Base-by-base conservation (phyloP, 2,797 vertebrate species). In the Gobio occitaniae region DNA sequence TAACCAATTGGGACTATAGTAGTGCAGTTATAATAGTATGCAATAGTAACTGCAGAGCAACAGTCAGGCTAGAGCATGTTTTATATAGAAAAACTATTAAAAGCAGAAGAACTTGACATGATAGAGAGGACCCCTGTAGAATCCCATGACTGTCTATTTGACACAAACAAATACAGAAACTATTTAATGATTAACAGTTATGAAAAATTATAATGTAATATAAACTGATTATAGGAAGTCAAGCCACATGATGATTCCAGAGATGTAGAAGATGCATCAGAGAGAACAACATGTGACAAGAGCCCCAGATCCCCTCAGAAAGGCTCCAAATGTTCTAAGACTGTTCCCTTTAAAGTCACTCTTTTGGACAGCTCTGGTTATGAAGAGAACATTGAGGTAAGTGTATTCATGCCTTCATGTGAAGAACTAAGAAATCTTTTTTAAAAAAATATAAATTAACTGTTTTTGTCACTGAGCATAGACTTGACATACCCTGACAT, bases 281-380 rank as follows among this genome's bases (percentile, higher is more conserved):
- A 98, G 91, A 97, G 95, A 92, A 98, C 95, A 6, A 99, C 98
- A 0, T 97, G 97, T 10, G 97, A 96, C 93, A 98, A 96, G 93
- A 97, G 95, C 89, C 96, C 97, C 90, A 98, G 97, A 89, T 99
- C 98, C 0, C 98, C 98, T 3, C 97, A 98, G 93, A 99, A 97
- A 94, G 93, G 94, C 82, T 96, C 95, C 90, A 99, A 98, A 89
- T 97, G 97, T 56, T 94, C 96, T 52, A 99, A 99, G 95, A 97
- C 95, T 0, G 84, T 93, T 61, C 91, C 96, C 77, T 99, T 98
- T 94, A 98, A 96, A 92, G 95, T 99, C 90, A 96, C 96, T 11
- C 95, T 99, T 88, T 93, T 99, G 21, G 98, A 99, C 90, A 94
- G 95, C 47, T 95, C 97, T 0, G 96, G 97, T 87, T 98, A 96